These are phyloP conservation scores for Macrocentrus cingulum DNA, from an alignment of 1,140 invertebrate genomes.

Conservation along the genomic window DNA sequence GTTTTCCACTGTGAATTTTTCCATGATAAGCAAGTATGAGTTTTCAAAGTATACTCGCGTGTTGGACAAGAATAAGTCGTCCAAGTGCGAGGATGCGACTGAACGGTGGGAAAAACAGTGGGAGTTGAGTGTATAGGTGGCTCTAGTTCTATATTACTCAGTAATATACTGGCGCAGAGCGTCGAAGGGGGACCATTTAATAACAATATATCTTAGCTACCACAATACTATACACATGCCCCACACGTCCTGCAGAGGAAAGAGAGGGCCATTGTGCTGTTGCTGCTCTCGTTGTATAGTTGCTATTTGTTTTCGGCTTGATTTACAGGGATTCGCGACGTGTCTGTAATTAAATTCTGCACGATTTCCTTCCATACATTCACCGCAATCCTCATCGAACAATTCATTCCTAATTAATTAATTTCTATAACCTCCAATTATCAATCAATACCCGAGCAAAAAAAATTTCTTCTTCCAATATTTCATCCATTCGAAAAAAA, in stretches of 20 bases:
- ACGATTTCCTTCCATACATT: neutral
- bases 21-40: no score
- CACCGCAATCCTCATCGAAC: neutral
- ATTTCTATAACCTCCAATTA: no score
- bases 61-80: no score
- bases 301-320: conserved; percentile 33
- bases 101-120: conserved; percentile 23
- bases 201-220: conserved; percentile 57
- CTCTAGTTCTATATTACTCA: neutral
- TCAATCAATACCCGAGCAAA: no score
- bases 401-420: no score
- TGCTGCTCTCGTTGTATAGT: no score
- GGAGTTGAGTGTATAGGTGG: neutral
- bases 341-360: conserved; percentile 37
- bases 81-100: no score
- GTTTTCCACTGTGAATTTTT: no score
- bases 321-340: conserved; percentile 36
- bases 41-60: no score
- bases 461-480: no score
- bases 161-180: conserved; percentile 48
- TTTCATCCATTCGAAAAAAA: no score
- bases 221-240: conserved; percentile 38
- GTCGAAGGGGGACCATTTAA: conserved; percentile 53
- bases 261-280: conserved; percentile 23
- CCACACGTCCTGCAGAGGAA: conserved; percentile 13